Evolutionary conservation across 1,140 invertebrate species (phyloP).

Genomic region (Steinernema khuongi): DNA sequence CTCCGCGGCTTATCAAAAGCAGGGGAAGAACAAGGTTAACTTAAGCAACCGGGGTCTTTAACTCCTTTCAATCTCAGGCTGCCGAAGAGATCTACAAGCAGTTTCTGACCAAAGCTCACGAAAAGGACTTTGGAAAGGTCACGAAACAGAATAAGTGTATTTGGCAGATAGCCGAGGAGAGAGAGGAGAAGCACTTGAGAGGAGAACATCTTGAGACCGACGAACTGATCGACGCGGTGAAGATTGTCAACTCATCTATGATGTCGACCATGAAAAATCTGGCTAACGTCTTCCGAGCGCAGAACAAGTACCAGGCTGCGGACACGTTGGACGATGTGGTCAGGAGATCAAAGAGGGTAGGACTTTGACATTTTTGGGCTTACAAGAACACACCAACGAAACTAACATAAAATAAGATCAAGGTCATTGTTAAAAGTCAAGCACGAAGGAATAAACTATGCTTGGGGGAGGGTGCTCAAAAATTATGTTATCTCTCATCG

Average conservation of each 20-base stretch:
- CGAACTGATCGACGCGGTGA: slow-evolving; percentile 77
- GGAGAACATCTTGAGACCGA: slow-evolving; percentile 87
- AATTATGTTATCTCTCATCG: too few relatives aligned
- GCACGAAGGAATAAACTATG: too few relatives aligned
- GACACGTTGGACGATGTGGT: slow-evolving; percentile 95
- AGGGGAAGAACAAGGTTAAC: slow-evolving; percentile 94
- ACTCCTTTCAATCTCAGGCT: slow-evolving; percentile 71
- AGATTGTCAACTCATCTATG: slow-evolving; percentile 88
- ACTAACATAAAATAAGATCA: not conserved
- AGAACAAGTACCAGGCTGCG: slow-evolving; percentile 94
- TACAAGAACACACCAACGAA: too few relatives aligned
- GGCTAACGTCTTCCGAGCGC: slow-evolving; percentile 84
- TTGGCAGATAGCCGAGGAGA: slow-evolving; percentile 95
- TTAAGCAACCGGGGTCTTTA: too few relatives aligned
- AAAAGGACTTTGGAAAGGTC: slow-evolving; percentile 78
- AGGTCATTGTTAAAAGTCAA: too few relatives aligned
- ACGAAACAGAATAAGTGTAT: slow-evolving; percentile 96
- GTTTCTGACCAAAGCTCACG: slow-evolving; percentile 82
- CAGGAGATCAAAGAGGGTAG: slow-evolving; percentile 72
- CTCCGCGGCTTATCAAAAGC: slow-evolving; percentile 87
- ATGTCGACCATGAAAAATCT: slow-evolving; percentile 92
- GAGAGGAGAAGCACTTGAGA: slow-evolving; percentile 81
- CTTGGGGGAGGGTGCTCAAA: too few relatives aligned
- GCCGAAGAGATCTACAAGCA: slow-evolving; percentile 95
- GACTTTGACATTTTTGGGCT: not conserved